These are phyloP conservation scores for Drosophila pallidifrons DNA, from an alignment of 1,140 invertebrate species.

Conservation along the genomic window DNA sequence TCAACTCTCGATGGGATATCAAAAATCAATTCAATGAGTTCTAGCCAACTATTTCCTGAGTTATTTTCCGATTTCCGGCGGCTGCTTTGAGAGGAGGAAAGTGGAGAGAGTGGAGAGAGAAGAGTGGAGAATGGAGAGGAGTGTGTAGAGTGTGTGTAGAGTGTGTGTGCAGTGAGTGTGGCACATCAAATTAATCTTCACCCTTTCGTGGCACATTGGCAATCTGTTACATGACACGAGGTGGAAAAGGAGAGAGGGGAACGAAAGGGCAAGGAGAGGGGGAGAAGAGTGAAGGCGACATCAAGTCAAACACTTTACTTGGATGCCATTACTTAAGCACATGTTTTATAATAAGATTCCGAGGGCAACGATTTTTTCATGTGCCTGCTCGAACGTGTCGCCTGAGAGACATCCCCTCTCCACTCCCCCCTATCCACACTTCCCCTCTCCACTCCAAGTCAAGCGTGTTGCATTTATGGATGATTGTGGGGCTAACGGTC, in stretches of 20 bases:
- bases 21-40: conserved; percentile 4
- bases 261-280: too few relatives aligned
- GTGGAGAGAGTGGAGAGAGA: too few relatives aligned
- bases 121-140: neutral
- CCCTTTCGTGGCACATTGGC: conserved; percentile 42
- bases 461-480: conserved; percentile 40
- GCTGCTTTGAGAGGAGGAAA: neutral
- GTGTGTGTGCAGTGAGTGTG: conserved; percentile 1
- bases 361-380: conserved; percentile 55
- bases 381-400: conserved; percentile 48
- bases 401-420: neutral
- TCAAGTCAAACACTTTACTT: conserved; percentile 31
- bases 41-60: neutral
- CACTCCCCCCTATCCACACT: neutral
- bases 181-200: conserved; percentile 48
- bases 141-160: neutral
- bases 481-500: conserved; percentile 34
- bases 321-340: conserved; percentile 58
- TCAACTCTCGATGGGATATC: neutral
- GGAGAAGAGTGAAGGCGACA: neutral
- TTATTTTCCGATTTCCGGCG: conserved; percentile 8
- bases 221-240: conserved; percentile 53
- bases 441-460: too few relatives aligned
- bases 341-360: conserved; percentile 59
- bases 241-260: too few relatives aligned